Percentiles rank a stretch among this genome's conserved stretches.
Conservation (phyloP, 2,113 vertebrate genomes). For the Tinamus guttatus region DNA sequence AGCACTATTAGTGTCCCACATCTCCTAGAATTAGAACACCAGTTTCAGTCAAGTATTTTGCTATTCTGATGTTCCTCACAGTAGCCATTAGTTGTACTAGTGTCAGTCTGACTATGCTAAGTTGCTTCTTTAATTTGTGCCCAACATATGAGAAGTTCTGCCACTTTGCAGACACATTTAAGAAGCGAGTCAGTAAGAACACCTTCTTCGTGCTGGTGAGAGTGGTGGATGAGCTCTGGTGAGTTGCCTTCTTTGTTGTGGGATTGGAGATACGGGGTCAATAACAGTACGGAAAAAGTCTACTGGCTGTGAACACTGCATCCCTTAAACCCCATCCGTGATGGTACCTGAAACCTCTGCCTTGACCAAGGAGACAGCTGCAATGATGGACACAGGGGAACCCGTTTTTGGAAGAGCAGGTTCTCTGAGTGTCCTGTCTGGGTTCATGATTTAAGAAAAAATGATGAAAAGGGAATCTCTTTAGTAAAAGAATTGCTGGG, state of each 20-base stretch:
- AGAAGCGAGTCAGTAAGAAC: slow-evolving; percentile 98
- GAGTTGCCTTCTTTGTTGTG: slow-evolving; percentile 58
- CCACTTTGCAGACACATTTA: slow-evolving; percentile 94
- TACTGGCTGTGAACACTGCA: neutral
- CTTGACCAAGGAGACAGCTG: accelerated
- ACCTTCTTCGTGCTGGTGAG: slow-evolving; percentile 97
- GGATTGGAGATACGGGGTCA: neutral
- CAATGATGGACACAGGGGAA: neutral
- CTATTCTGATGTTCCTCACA: accelerated
- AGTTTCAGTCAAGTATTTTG: neutral
- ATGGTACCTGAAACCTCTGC: neutral
- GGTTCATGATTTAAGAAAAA: neutral
- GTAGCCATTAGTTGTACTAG: neutral
- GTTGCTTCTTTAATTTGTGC: slow-evolving; percentile 82
- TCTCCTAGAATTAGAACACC: neutral
- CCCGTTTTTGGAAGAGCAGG: neutral
- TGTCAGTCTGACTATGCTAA: neutral
- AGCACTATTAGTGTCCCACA: neutral
- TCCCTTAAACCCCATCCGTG: accelerated
- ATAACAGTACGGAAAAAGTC: too few species aligned
- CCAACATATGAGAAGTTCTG: slow-evolving; percentile 95
- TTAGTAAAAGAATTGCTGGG: neutral
- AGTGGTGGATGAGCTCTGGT: slow-evolving; percentile 98
- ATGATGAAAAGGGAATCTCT: neutral
- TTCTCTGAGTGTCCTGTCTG: neutral